Conservation (phyloP, 2,113 vertebrate species). For the Ammodramus savannarum region DNA sequence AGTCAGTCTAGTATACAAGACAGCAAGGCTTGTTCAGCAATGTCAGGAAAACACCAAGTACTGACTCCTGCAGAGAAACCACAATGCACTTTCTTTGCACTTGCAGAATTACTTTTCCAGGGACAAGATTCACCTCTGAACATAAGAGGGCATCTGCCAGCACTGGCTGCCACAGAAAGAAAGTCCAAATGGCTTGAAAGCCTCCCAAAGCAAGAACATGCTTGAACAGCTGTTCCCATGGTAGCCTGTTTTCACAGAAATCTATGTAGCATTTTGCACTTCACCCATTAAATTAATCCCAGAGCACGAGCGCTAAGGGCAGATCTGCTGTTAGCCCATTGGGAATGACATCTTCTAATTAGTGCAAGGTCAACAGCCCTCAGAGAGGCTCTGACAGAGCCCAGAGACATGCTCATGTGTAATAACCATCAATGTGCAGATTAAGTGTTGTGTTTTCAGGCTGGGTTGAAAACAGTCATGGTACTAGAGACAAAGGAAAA, state of each 20-base stretch:
- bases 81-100: not conserved
- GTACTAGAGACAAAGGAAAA: not conserved
- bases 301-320: not conserved
- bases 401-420: not conserved
- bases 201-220: not conserved
- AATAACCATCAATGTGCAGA: not conserved
- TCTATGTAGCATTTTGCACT: not conserved
- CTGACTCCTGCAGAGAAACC: not conserved
- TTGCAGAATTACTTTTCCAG: not conserved
- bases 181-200: not conserved
- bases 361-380: not conserved
- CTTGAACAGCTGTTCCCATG: not conserved
- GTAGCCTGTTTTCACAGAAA: not conserved
- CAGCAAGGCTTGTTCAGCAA: not conserved
- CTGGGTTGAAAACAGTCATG: not conserved
- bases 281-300: not conserved
- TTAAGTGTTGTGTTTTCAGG: not conserved
- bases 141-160: not conserved
- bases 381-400: not conserved
- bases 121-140: not conserved
- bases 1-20: not conserved
- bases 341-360: not conserved
- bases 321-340: not conserved
- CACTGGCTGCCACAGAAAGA: not conserved
- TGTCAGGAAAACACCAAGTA: not conserved